phyloP scores from a whole-genome alignment of 2,888 invertebrate genomes.

The Pseudococcus jackbeardsleyi region DNA sequence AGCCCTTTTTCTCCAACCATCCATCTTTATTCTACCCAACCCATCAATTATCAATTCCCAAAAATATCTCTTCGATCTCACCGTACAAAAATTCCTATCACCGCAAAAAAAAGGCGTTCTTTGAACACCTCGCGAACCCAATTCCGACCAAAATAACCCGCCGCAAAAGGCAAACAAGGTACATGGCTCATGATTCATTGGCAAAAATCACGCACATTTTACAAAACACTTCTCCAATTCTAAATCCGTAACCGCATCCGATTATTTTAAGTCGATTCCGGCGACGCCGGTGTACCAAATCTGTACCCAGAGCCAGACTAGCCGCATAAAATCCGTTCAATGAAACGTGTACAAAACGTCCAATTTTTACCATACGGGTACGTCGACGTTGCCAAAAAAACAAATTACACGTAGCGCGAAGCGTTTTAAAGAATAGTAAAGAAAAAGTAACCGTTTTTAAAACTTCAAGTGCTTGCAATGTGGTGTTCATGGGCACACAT shows the following conservation, averaged over 20 bases:
- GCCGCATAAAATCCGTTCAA: slow-evolving; percentile 62
- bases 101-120: background rate
- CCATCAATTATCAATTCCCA: too few relatives aligned
- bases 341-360: slow-evolving; percentile 40
- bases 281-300: background rate
- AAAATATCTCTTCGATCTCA: background rate
- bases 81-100: background rate
- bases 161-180: background rate
- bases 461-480: background rate
- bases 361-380: slow-evolving; percentile 10
- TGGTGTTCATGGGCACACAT: background rate
- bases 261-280: slow-evolving; percentile 2
- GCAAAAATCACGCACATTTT: slow-evolving; percentile 41
- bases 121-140: background rate
- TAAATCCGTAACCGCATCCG: slow-evolving; percentile 41
- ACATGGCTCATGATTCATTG: slow-evolving; percentile 25
- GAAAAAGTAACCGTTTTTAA: slow-evolving; percentile 2
- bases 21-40: too few relatives aligned
- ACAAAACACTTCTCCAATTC: slow-evolving; percentile 15
- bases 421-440: slow-evolving; percentile 21
- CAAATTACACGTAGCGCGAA: slow-evolving; percentile 65
- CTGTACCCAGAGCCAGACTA: slow-evolving; percentile 59
- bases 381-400: slow-evolving; percentile 66
- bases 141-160: slow-evolving; percentile 16
- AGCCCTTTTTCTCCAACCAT: too few relatives aligned